phyloP scores from a whole-genome alignment of 1,140 invertebrate genomes.

The Lepidostoma basale region DNA sequence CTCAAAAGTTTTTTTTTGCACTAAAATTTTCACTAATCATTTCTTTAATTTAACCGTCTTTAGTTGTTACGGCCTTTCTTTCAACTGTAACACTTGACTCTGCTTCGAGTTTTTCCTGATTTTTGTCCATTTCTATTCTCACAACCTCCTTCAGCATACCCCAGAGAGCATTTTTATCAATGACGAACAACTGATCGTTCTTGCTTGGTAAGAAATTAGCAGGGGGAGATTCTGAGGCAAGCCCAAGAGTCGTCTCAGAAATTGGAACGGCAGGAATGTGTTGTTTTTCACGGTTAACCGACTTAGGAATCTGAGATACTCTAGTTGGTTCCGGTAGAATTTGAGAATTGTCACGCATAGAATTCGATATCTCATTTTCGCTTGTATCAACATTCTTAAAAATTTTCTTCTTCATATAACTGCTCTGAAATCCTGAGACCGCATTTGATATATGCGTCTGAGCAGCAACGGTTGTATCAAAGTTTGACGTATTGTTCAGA shows the following conservation, averaged over 20 bases:
- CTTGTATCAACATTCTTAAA: not conserved
- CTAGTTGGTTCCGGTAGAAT: not conserved
- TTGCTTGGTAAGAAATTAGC: conserved; percentile 59
- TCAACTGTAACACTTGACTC: conserved; percentile 27
- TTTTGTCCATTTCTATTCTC: conserved; percentile 46
- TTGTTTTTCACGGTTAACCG: conserved; percentile 63
- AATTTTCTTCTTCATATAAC: conserved; percentile 6
- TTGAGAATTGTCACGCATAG: not conserved
- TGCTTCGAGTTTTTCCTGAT: conserved; percentile 38
- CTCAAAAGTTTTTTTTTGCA: not conserved
- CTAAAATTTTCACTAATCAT: not conserved
- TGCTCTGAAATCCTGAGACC: not conserved
- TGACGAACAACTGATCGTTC: conserved; percentile 61
- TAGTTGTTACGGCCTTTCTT: not conserved
- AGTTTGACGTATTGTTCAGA: conserved; percentile 5
- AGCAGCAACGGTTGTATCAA: not conserved
- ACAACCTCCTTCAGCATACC: conserved; percentile 64
- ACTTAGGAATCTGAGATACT: conserved; percentile 50
- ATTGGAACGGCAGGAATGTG: conserved; percentile 57
- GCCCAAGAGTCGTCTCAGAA: conserved; percentile 54
- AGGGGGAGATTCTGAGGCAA: conserved; percentile 46
- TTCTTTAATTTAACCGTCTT: not conserved
- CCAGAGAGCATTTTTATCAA: conserved; percentile 66
- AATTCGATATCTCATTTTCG: not conserved
- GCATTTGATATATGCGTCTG: not conserved